These are phyloP conservation scores for Pararge aegeria DNA, from an alignment of 1,140 invertebrate genomes.

Conservation along the genomic window DNA sequence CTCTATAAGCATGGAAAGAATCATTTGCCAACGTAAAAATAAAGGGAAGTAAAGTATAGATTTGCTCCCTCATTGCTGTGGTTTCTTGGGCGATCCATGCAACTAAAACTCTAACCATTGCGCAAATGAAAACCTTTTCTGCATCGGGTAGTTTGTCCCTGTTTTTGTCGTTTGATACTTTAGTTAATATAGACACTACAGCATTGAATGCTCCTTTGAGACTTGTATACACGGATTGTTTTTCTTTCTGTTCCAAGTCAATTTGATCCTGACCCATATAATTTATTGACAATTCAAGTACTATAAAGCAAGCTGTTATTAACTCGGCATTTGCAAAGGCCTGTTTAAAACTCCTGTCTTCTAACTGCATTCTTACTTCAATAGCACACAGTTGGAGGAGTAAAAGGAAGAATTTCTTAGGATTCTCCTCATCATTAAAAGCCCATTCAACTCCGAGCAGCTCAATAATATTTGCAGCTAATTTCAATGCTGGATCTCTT, in stretches of 20 bases:
- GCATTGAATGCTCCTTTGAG: slow-evolving; percentile 94
- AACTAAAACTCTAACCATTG: slow-evolving; percentile 90
- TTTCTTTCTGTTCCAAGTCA: slow-evolving; percentile 93
- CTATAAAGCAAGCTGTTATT: slow-evolving; percentile 90
- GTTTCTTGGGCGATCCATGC: slow-evolving; percentile 96
- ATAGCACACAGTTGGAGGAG: slow-evolving; percentile 93
- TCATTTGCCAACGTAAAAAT: slow-evolving; percentile 90
- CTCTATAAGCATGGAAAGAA: slow-evolving; percentile 87
- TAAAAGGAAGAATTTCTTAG: slow-evolving; percentile 90
- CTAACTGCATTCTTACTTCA: slow-evolving; percentile 95
- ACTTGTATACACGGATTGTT: slow-evolving; percentile 93
- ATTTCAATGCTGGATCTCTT: slow-evolving; percentile 91
- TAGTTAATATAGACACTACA: slow-evolving; percentile 86
- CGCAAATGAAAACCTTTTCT: slow-evolving; percentile 89
- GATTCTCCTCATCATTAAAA: slow-evolving; percentile 87
- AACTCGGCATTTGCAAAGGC: slow-evolving; percentile 88
- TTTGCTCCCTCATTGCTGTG: slow-evolving; percentile 90
- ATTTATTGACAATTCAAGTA: slow-evolving; percentile 90
- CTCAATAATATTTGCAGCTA: slow-evolving; percentile 90
- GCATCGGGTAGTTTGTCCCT: slow-evolving; percentile 82
- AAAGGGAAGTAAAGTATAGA: slow-evolving; percentile 89
- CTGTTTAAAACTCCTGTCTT: slow-evolving; percentile 90
- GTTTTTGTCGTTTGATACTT: slow-evolving; percentile 87
- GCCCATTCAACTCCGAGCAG: slow-evolving; percentile 92
- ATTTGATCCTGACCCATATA: slow-evolving; percentile 90